A percentile compares a stretch with the other conserved stretches of the same genome.
These are phyloP conservation scores for Eulimnadia texana DNA, from an alignment of 1,140 invertebrate genomes.

Conservation along the genomic window DNA sequence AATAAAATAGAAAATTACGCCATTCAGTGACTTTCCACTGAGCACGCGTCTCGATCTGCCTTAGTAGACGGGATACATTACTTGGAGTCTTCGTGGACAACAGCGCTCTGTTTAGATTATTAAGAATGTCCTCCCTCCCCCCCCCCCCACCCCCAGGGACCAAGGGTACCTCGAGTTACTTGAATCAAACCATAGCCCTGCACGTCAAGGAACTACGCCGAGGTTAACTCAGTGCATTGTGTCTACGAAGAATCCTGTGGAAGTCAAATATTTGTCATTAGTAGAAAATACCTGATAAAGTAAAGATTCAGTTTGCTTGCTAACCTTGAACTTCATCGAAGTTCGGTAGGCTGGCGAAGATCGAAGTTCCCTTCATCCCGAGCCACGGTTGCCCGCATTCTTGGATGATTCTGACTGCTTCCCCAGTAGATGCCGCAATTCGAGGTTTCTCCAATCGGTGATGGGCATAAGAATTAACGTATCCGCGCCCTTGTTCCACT, in stretches of 20 bases:
- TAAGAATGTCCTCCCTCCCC: no score
- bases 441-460: no score
- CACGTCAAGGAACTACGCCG: slow-evolving; percentile 20
- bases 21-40: slow-evolving; percentile 26
- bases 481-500: no score
- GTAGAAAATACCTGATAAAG: slow-evolving; percentile 19
- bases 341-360: slow-evolving; percentile 13
- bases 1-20: slow-evolving; percentile 21
- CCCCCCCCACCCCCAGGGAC: slow-evolving; percentile 22
- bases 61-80: slow-evolving; percentile 21
- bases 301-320: slow-evolving; percentile 16
- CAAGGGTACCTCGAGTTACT: slow-evolving; percentile 16
- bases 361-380: slow-evolving; percentile 17
- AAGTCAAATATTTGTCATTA: slow-evolving; percentile 22
- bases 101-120: no score
- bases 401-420: slow-evolving; percentile 18
- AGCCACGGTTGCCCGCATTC: slow-evolving; percentile 14
- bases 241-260: no score
- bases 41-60: slow-evolving; percentile 19
- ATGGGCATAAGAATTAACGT: no score
- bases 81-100: slow-evolving; percentile 19
- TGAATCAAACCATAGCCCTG: slow-evolving; percentile 22
- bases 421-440: slow-evolving; percentile 15
- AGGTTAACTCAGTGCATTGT: slow-evolving; percentile 24
- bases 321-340: not conserved